These are phyloP conservation scores for Ptilonorhynchus violaceus DNA, from an alignment of 2,113 vertebrate genomes.

Conservation along the genomic window DNA sequence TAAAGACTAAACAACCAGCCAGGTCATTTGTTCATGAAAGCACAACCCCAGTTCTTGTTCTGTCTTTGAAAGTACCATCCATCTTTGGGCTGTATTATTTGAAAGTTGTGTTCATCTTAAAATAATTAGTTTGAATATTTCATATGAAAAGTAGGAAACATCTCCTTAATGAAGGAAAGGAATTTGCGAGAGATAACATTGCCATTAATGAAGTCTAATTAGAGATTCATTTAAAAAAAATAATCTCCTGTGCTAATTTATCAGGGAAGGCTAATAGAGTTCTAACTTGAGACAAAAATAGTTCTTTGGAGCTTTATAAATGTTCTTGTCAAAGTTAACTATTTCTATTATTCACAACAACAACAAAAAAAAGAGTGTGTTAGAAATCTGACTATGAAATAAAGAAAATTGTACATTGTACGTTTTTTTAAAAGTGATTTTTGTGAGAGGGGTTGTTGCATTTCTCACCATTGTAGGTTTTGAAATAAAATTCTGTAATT, in stretches of 20 bases:
- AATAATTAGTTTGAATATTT: slow-evolving; percentile 18
- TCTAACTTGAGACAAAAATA: slow-evolving; percentile 28
- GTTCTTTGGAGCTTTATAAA: slow-evolving; percentile 12
- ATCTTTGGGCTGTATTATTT: background rate
- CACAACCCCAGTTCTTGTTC: background rate
- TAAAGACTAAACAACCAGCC: background rate
- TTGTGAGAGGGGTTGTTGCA: background rate
- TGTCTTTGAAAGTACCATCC: background rate
- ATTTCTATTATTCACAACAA: background rate
- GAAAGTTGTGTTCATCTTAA: background rate
- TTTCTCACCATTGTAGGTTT: background rate
- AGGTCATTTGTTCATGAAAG: background rate
- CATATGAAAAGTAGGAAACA: background rate
- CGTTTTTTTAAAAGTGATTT: background rate
- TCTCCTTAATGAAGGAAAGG: slow-evolving; percentile 17
- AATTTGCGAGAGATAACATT: slow-evolving; percentile 33
- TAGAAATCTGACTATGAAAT: background rate
- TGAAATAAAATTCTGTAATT: background rate
- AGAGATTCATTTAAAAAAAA: slow-evolving; percentile 51
- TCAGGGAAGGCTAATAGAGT: slow-evolving; percentile 26
- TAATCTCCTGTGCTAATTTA: slow-evolving; percentile 44
- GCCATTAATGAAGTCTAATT: slow-evolving; percentile 48
- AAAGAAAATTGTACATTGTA: background rate
- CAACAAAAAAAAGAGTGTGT: background rate
- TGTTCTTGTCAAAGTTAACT: slow-evolving; percentile 16